A percentile compares a stretch with the other conserved stretches of the same genome.
phyloP scores from a whole-genome alignment of 2,888 invertebrate species.

The Napeogenes inachia region DNA sequence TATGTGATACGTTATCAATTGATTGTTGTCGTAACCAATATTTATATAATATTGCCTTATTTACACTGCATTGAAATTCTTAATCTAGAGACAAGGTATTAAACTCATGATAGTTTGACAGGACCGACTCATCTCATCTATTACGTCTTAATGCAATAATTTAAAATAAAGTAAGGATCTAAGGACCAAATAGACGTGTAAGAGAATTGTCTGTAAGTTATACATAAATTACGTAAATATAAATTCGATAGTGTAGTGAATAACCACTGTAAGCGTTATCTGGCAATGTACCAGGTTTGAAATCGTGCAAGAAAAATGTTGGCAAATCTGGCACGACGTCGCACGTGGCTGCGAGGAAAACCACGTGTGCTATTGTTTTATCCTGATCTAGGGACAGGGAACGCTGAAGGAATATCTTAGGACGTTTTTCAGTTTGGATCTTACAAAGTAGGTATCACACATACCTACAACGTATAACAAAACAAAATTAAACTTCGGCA shows the following conservation, averaged over 20 bases:
- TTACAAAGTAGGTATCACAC: neutral
- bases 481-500: too few species aligned
- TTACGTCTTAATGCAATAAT: too few species aligned
- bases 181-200: too few species aligned
- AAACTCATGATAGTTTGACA: too few species aligned
- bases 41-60: too few species aligned
- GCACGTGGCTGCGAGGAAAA: slow-evolving; percentile 25
- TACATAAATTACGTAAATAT: neutral
- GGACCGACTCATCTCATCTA: too few species aligned
- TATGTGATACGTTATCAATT: too few species aligned
- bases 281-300: slow-evolving; percentile 36
- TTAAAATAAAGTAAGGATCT: too few species aligned
- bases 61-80: too few species aligned
- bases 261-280: slow-evolving; percentile 9
- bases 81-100: too few species aligned
- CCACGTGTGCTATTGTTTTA: slow-evolving; percentile 36
- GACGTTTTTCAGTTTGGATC: slow-evolving; percentile 8
- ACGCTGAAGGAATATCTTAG: slow-evolving; percentile 22
- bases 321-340: slow-evolving; percentile 33
- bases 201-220: neutral
- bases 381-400: slow-evolving; percentile 27
- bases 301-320: slow-evolving; percentile 37
- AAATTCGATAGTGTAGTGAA: neutral
- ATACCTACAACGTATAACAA: too few species aligned
- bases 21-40: too few species aligned